Percentiles rank a stretch among this genome's conserved stretches.
These are phyloP conservation scores for Uloborus diversus DNA, from an alignment of 1,140 invertebrate species.

Conservation along the genomic window DNA sequence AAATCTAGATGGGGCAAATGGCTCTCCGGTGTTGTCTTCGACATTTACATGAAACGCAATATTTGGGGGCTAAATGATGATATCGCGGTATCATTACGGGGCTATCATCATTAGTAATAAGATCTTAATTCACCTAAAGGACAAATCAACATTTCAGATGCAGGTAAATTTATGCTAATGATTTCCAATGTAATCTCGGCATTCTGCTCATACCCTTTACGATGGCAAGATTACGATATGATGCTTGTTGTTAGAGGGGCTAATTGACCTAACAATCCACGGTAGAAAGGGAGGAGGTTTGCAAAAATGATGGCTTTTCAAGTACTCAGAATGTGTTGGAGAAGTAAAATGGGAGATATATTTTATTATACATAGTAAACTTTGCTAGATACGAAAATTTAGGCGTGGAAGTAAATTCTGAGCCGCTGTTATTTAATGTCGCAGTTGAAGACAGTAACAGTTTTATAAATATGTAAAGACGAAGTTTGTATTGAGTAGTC, in stretches of 20 bases:
- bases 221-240: conserved; percentile 39
- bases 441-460: no score
- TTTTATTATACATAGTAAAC: no score
- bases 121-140: conserved; percentile 36
- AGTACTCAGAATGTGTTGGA: not conserved
- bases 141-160: conserved; percentile 31
- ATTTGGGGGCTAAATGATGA: conserved; percentile 21
- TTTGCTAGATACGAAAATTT: no score
- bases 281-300: not conserved
- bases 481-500: no score
- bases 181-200: conserved; percentile 34
- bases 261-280: conserved; percentile 37
- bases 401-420: no score
- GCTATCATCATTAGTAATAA: conserved; percentile 50
- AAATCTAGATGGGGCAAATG: conserved; percentile 3
- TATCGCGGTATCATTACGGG: conserved; percentile 27
- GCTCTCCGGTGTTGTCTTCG: not conserved
- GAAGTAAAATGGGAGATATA: no score
- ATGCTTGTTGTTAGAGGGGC: not conserved
- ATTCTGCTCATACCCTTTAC: conserved; percentile 3
- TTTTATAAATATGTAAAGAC: no score
- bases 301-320: conserved; percentile 10
- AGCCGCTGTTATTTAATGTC: no score
- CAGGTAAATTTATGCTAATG: conserved; percentile 53
- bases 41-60: conserved; percentile 30